Conservation (phyloP, 2,797 vertebrate species). For the Argentina silus region DNA sequence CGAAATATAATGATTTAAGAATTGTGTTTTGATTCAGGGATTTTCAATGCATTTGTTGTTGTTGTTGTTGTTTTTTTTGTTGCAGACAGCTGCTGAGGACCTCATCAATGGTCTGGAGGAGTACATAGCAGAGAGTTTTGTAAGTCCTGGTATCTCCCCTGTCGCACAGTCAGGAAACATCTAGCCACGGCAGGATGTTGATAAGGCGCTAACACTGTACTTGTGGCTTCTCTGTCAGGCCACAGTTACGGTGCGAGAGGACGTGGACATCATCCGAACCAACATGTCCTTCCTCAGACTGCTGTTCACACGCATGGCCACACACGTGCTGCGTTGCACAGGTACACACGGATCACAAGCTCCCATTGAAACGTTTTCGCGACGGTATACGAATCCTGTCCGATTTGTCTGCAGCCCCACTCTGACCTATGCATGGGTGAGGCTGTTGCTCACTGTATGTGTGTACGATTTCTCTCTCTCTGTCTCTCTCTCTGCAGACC, state of each 20-base stretch:
- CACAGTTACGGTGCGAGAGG: conserved; percentile 80
- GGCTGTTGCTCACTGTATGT: background rate
- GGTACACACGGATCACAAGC: conserved; percentile 55
- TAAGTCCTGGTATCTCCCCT: conserved; percentile 65
- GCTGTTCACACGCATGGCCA: conserved; percentile 83
- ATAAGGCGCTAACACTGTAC: background rate
- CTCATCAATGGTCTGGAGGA: conserved; percentile 83
- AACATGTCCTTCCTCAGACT: conserved; percentile 86
- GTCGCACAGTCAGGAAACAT: background rate
- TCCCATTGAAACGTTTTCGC: too few species aligned
- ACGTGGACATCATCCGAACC: conserved; percentile 85
- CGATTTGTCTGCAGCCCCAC: background rate
- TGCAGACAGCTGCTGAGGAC: conserved; percentile 81
- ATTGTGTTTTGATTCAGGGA: too few species aligned
- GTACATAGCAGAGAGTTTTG: conserved; percentile 86
- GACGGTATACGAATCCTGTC: too few species aligned
- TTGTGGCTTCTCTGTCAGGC: conserved; percentile 64
- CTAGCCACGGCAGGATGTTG: background rate
- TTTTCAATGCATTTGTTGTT: background rate
- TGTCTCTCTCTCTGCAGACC: conserved; percentile 65
- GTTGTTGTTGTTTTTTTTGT: conserved; percentile 2
- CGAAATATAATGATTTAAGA: too few species aligned
- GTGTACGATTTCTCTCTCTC: background rate
- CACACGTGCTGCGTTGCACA: conserved; percentile 82
- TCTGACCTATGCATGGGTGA: background rate